Evolutionary conservation across 2,797 vertebrate genomes (phyloP).

Genomic region (Alosa sapidissima): DNA sequence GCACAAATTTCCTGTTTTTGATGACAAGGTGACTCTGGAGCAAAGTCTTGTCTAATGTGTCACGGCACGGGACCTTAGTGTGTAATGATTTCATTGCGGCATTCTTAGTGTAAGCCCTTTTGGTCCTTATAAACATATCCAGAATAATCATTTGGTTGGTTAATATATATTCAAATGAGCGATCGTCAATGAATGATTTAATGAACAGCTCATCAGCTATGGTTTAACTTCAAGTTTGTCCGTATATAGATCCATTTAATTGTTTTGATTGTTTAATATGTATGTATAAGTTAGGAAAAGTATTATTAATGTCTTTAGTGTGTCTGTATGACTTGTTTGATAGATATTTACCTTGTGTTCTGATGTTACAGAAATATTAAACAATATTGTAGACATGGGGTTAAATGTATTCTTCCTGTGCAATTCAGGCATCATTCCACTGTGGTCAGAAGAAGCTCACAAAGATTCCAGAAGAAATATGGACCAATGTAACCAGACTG

Average conservation of each 20-base stretch:
- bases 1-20: slow-evolving; percentile 69
- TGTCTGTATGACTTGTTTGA: background rate
- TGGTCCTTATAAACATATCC: background rate
- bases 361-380: background rate
- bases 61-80: background rate
- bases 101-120: background rate
- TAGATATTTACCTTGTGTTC: background rate
- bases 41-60: slow-evolving; percentile 38
- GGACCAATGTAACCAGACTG: slow-evolving; percentile 63
- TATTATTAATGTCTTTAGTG: background rate
- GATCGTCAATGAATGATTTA: background rate
- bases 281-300: background rate
- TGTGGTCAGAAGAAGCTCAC: slow-evolving; percentile 64
- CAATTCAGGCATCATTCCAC: slow-evolving; percentile 53
- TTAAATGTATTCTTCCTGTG: slow-evolving; percentile 28
- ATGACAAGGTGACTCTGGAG: slow-evolving; percentile 50
- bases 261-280: background rate
- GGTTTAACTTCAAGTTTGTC: background rate
- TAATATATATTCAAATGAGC: background rate
- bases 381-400: background rate
- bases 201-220: background rate
- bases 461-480: slow-evolving; percentile 60
- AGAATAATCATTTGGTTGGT: background rate
- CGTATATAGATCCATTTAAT: background rate
- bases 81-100: background rate